These are phyloP conservation scores for Penaeus vannamei DNA, from an alignment of 1,140 invertebrate species.

Conservation along the genomic window DNA sequence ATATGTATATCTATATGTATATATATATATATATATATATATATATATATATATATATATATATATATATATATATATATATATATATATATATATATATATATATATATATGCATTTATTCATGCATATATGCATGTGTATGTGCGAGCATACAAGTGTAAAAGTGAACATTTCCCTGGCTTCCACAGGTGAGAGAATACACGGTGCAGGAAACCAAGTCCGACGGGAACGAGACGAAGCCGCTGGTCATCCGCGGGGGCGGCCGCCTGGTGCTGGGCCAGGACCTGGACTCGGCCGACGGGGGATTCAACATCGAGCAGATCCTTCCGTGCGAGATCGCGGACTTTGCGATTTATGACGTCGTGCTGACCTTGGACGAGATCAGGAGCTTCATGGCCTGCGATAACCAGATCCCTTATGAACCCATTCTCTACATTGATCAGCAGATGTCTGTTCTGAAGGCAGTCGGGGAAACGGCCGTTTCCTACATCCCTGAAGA, in stretches of 20 bases:
- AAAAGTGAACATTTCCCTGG: too few species aligned
- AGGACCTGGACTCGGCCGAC: constrained; percentile 10
- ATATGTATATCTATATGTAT: too few species aligned
- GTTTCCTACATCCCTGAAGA: neutral
- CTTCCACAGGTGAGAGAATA: too few species aligned
- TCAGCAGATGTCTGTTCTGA: neutral
- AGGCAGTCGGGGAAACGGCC: neutral
- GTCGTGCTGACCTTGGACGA: neutral
- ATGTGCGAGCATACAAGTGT: too few species aligned
- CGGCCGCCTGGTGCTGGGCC: constrained; percentile 24
- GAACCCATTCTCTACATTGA: neutral
- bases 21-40: too few species aligned
- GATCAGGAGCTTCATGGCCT: constrained; percentile 5
- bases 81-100: too few species aligned
- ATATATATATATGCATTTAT: too few species aligned
- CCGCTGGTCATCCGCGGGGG: neutral
- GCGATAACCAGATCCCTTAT: neutral
- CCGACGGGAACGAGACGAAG: too few species aligned
- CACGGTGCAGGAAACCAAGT: too few species aligned
- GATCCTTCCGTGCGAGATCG: constrained; percentile 24
- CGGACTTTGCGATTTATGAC: constrained; percentile 42
- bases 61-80: too few species aligned
- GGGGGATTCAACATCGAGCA: neutral
- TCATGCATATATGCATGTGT: too few species aligned
- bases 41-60: too few species aligned